Percentiles rank a stretch among this genome's conserved stretches.
phyloP scores from a whole-genome alignment of 2,888 invertebrate species.

The Parnassius smintheus region DNA sequence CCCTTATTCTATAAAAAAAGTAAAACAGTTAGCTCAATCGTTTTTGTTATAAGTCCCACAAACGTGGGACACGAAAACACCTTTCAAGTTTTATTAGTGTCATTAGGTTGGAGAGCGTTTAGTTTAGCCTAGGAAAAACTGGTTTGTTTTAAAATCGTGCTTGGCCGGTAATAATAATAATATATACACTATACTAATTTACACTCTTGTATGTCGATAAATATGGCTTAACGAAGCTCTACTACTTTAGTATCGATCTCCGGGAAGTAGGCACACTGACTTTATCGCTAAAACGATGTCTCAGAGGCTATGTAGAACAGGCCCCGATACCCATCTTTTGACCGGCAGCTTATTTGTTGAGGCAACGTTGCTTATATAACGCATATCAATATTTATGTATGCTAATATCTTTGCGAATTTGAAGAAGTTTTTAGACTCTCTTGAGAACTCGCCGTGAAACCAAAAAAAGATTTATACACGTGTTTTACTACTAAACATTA shows the following conservation, averaged over 20 bases:
- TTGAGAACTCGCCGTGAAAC: too few species aligned
- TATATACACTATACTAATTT: too few species aligned
- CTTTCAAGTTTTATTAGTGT: too few species aligned
- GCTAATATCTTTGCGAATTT: neutral
- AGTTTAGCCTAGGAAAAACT: too few species aligned
- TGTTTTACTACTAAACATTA: conserved; percentile 20
- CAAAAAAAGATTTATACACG: neutral
- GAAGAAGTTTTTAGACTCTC: too few species aligned
- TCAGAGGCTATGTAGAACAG: conserved; percentile 22
- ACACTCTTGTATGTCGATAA: neutral
- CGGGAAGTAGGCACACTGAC: conserved; percentile 22
- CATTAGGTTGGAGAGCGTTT: too few species aligned
- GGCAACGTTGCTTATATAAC: conserved; percentile 22
- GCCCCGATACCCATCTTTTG: conserved; percentile 29
- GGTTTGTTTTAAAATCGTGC: too few species aligned
- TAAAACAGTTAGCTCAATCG: too few species aligned
- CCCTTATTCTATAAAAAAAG: too few species aligned
- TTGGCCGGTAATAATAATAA: too few species aligned
- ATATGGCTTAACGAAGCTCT: conserved; percentile 7
- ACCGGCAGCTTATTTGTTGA: conserved; percentile 28
- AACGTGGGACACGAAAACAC: too few species aligned
- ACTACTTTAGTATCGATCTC: conserved; percentile 2
- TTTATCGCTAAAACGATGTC: conserved; percentile 30
- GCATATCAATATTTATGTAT: neutral
- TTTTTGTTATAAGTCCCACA: too few species aligned